Conservation (phyloP, 2,113 vertebrate species). For the Macrotis lagotis region DNA sequence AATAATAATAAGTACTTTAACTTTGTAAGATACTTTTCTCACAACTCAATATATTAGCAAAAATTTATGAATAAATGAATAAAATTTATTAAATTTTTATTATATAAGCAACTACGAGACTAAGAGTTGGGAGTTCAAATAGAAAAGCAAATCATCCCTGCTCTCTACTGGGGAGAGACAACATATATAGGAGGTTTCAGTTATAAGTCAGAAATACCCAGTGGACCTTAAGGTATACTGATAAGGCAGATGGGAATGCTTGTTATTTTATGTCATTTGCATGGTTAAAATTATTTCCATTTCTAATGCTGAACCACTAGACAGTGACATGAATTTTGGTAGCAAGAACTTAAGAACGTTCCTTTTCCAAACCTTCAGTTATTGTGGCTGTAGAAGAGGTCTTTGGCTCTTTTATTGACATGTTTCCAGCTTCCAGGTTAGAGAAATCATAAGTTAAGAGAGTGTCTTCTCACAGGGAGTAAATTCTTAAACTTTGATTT, state of each 20-base stretch:
- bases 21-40: neutral
- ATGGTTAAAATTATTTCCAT: neutral
- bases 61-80: neutral
- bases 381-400: neutral
- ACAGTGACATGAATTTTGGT: neutral
- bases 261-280: neutral
- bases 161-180: neutral
- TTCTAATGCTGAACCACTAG: neutral
- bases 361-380: neutral
- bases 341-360: neutral
- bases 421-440: neutral
- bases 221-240: neutral
- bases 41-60: neutral
- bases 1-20: neutral
- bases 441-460: neutral
- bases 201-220: neutral
- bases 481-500: neutral
- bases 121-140: neutral
- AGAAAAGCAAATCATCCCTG: neutral
- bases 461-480: neutral
- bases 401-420: neutral
- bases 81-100: neutral
- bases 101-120: neutral
- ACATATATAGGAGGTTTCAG: neutral
- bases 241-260: neutral